These are phyloP conservation scores for Uropetala carovei DNA, from an alignment of 2,888 invertebrate genomes.

Conservation along the genomic window DNA sequence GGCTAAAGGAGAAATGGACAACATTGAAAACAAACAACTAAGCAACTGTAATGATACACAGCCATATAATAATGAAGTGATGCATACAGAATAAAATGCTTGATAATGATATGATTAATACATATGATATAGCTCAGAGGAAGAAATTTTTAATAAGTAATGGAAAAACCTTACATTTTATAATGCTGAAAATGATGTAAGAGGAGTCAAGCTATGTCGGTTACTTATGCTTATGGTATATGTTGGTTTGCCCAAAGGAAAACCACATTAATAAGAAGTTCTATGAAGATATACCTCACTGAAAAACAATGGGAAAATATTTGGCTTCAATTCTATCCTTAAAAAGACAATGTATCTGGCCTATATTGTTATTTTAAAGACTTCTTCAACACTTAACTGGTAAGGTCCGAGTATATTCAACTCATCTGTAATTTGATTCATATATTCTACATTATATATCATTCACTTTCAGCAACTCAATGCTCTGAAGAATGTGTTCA, in stretches of 20 bases:
- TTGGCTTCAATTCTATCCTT: neutral
- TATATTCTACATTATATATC: too few relatives aligned
- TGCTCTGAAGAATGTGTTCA: too few relatives aligned
- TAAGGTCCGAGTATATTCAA: too few relatives aligned
- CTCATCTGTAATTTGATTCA: too few relatives aligned
- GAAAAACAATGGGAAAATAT: slow-evolving; percentile 52
- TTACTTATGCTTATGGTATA: neutral
- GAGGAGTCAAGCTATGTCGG: slow-evolving; percentile 36
- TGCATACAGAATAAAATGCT: neutral
- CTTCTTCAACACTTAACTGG: too few relatives aligned
- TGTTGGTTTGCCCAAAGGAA: neutral
- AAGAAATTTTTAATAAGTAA: slow-evolving; percentile 10
- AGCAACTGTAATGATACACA: neutral
- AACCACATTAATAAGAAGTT: slow-evolving; percentile 39
- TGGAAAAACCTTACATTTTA: slow-evolving; percentile 14
- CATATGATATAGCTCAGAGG: neutral
- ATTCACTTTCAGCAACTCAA: too few relatives aligned
- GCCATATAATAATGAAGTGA: neutral
- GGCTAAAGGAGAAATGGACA: slow-evolving; percentile 10
- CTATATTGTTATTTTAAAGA: neutral
- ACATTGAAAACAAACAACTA: neutral
- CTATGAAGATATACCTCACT: slow-evolving; percentile 10
- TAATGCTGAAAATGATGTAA: neutral
- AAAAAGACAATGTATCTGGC: neutral
- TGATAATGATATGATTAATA: too few relatives aligned